A percentile compares a stretch with the other conserved stretches of the same genome.
Conservation (phyloP, 1,140 invertebrate species). For the Antheraea pernyi region DNA sequence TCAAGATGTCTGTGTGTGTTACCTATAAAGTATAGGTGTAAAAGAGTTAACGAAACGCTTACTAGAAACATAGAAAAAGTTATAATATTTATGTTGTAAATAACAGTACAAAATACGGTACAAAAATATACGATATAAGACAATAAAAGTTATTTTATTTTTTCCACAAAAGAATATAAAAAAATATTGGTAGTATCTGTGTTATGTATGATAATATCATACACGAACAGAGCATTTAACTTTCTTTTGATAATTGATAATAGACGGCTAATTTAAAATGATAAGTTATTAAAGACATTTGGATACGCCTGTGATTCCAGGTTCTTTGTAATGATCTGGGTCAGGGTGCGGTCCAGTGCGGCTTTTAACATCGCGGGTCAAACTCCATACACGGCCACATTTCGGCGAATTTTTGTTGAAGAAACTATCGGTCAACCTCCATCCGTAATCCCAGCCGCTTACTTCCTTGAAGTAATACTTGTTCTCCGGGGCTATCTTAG, state of each 20-base stretch:
- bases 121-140: too few relatives aligned
- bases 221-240: too few relatives aligned
- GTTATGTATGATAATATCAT: neutral
- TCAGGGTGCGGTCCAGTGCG: slow-evolving; percentile 40
- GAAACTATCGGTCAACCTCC: slow-evolving; percentile 34
- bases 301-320: slow-evolving; percentile 12
- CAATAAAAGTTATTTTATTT: too few relatives aligned
- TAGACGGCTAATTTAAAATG: slow-evolving; percentile 10
- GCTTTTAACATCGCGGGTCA: slow-evolving; percentile 25
- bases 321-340: slow-evolving; percentile 32
- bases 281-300: slow-evolving; percentile 23
- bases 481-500: slow-evolving; percentile 29
- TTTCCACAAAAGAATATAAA: too few relatives aligned
- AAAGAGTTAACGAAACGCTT: too few relatives aligned
- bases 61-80: too few relatives aligned
- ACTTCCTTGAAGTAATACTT: slow-evolving; percentile 35
- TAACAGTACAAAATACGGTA: too few relatives aligned
- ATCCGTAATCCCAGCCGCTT: slow-evolving; percentile 33
- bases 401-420: slow-evolving; percentile 19
- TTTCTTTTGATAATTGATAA: neutral
- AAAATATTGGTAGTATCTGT: too few relatives aligned
- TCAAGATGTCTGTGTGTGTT: too few relatives aligned
- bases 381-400: slow-evolving; percentile 20
- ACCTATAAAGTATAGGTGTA: too few relatives aligned
- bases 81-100: too few relatives aligned